These are phyloP conservation scores for Carterocephalus palaemon DNA, from an alignment of 2,888 invertebrate genomes.

Conservation along the genomic window DNA sequence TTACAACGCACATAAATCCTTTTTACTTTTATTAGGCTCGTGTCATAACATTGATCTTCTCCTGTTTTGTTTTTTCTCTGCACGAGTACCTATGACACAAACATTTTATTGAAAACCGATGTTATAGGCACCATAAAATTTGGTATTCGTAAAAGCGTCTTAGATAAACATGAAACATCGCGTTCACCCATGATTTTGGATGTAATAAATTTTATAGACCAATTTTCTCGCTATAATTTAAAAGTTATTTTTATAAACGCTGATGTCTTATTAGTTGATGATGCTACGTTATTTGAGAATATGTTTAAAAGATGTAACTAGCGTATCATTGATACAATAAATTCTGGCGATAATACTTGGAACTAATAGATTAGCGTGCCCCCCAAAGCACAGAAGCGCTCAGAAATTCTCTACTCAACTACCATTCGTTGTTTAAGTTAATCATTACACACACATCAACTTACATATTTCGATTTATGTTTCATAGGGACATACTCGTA, in stretches of 20 bases:
- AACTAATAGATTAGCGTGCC: too few relatives aligned
- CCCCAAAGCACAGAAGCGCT: too few relatives aligned
- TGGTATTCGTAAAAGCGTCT: constrained; percentile 45
- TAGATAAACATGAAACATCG: constrained; percentile 50
- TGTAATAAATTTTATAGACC: constrained; percentile 57
- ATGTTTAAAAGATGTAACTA: constrained; percentile 1
- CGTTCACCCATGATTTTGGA: constrained; percentile 42
- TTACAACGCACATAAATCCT: constrained; percentile 43
- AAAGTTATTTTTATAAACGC: constrained; percentile 38
- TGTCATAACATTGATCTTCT: constrained; percentile 48
- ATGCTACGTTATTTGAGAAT: not conserved
- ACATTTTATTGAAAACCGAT: constrained; percentile 61
- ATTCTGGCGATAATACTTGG: too few relatives aligned
- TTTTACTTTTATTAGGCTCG: constrained; percentile 48
- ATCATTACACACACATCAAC: too few relatives aligned
- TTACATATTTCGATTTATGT: too few relatives aligned
- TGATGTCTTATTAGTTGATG: constrained; percentile 29
- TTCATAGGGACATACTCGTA: too few relatives aligned
- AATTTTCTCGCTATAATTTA: constrained; percentile 51
- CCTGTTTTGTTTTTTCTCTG: constrained; percentile 50
- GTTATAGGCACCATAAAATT: constrained; percentile 59
- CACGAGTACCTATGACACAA: constrained; percentile 45
- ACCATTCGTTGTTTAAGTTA: too few relatives aligned
- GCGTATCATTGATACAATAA: too few relatives aligned
- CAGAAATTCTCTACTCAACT: too few relatives aligned